Percentiles rank a stretch among this genome's conserved stretches.
phyloP scores from a whole-genome alignment of 2,113 vertebrate species.

The Aegotheles bennettii region DNA sequence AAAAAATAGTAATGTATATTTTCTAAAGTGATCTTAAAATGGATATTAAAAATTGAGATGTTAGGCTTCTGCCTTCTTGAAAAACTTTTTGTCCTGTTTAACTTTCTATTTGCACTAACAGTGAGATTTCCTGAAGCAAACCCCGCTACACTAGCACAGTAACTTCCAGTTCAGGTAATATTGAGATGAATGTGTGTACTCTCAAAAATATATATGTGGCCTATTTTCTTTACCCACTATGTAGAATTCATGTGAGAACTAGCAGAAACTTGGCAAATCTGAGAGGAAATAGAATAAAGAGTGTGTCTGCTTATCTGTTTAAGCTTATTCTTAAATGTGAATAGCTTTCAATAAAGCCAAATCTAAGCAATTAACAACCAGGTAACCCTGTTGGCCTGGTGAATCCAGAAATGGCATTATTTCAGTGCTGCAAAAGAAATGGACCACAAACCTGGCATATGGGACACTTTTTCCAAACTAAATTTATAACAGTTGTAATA shows the following conservation, averaged over 20 bases:
- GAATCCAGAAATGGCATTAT: neutral
- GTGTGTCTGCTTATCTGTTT: neutral
- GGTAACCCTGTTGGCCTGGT: neutral
- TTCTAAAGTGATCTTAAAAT: neutral
- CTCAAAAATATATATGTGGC: neutral
- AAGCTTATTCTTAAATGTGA: neutral
- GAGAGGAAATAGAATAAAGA: neutral
- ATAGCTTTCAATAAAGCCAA: neutral
- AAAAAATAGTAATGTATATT: neutral
- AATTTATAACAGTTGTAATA: neutral
- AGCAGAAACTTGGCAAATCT: neutral
- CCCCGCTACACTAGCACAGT: neutral
- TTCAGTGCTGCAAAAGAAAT: neutral
- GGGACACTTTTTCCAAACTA: neutral
- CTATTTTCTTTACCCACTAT: neutral
- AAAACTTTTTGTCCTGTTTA: neutral
- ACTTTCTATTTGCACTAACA: neutral
- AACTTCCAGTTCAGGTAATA: neutral
- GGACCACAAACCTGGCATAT: neutral
- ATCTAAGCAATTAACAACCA: neutral
- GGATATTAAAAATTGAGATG: neutral
- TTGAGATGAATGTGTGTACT: fast-evolving
- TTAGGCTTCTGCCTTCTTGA: neutral
- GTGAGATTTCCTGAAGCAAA: neutral
- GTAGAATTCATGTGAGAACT: neutral